Percentiles rank a stretch among this genome's conserved stretches.
phyloP scores from a whole-genome alignment of 1,140 invertebrate species.

The Ips nitidus region DNA sequence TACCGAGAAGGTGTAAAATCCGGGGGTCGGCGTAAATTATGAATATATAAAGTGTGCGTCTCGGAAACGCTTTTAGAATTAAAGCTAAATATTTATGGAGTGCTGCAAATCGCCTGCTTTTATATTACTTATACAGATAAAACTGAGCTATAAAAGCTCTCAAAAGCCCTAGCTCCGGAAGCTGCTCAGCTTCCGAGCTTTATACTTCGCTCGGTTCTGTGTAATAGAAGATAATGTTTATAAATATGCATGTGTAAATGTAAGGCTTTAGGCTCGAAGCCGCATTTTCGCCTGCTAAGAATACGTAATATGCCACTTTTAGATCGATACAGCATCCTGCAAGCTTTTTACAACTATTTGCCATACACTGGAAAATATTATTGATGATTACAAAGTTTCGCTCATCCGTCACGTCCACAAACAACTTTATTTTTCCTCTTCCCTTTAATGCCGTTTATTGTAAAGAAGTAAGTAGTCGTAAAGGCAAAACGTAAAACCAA shows the following conservation, averaged over 20 bases:
- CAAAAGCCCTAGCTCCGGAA: constrained; percentile 49
- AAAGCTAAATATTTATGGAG: constrained; percentile 53
- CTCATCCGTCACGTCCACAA: background rate
- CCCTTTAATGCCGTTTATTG: background rate
- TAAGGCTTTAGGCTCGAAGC: constrained; percentile 45
- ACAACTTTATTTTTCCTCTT: background rate
- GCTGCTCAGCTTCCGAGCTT: constrained; percentile 44
- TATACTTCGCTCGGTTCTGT: constrained; percentile 47
- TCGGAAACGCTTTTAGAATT: constrained; percentile 53
- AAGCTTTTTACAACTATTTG: too few relatives aligned
- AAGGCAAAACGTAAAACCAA: background rate
- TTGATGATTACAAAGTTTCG: too few relatives aligned
- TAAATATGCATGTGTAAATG: constrained; percentile 54
- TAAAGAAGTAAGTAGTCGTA: background rate
- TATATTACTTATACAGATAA: constrained; percentile 54
- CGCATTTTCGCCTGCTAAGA: constrained; percentile 39
- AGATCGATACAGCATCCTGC: background rate
- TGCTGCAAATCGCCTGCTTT: constrained; percentile 53
- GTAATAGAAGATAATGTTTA: constrained; percentile 54
- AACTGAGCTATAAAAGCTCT: constrained; percentile 53
- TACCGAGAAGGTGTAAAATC: constrained; percentile 30
- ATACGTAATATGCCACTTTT: constrained; percentile 36
- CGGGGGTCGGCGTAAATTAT: constrained; percentile 36
- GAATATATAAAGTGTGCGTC: constrained; percentile 51
- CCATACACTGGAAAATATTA: too few relatives aligned